These are phyloP conservation scores for Melieria crassipennis DNA, from an alignment of 2,888 invertebrate genomes.

Conservation along the genomic window DNA sequence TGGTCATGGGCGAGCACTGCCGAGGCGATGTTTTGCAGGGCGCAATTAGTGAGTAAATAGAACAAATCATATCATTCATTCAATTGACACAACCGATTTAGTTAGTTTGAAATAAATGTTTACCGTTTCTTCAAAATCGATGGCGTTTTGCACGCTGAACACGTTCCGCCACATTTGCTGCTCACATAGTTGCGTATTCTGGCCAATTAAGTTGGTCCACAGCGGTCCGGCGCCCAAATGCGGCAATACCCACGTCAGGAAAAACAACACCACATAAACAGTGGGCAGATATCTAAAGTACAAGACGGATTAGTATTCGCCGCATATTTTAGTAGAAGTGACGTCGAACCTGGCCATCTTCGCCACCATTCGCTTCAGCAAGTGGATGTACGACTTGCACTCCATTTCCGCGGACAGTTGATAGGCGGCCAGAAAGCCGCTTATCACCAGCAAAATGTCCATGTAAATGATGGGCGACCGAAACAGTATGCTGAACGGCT, in stretches of 20 bases:
- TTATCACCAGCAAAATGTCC: conserved; percentile 74
- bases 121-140: conserved; percentile 77
- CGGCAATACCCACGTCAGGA: conserved; percentile 76
- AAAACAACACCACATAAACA: conserved; percentile 71
- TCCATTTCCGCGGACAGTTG: conserved; percentile 70
- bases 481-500: conserved; percentile 71
- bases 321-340: not conserved
- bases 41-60: not conserved
- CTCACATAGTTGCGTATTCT: conserved; percentile 74
- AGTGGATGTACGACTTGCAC: conserved; percentile 68
- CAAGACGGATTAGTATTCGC: conserved; percentile 11
- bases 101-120: conserved; percentile 43
- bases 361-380: conserved; percentile 70
- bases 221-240: conserved; percentile 73
- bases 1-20: conserved; percentile 81
- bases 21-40: not conserved
- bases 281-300: conserved; percentile 72
- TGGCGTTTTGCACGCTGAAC: conserved; percentile 75
- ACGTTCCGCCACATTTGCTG: conserved; percentile 76
- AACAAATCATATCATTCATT: not conserved
- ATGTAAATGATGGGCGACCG: conserved; percentile 74
- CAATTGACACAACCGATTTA: not conserved
- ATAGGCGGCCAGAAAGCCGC: conserved; percentile 74
- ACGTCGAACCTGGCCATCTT: conserved; percentile 69
- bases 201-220: conserved; percentile 73